Conservation (phyloP, 2,113 vertebrate genomes). For the Chionodraco myersi region DNA sequence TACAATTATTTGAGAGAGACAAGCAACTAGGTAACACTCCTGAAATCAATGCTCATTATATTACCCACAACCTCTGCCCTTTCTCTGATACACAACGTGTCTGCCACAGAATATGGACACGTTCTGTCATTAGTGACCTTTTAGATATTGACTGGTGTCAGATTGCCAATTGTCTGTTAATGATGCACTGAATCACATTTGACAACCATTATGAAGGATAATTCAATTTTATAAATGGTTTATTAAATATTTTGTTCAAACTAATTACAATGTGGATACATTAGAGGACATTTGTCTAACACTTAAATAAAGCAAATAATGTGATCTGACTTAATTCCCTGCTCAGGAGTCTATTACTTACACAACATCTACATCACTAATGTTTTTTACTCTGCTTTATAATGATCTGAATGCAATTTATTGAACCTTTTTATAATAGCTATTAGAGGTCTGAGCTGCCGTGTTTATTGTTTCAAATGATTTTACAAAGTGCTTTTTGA, state of each 20-base stretch:
- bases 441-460: neutral
- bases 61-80: conserved; percentile 36
- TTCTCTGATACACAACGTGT: conserved; percentile 27
- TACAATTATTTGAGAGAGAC: conserved; percentile 62
- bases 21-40: conserved; percentile 56
- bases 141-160: conserved; percentile 46
- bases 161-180: conserved; percentile 34
- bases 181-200: conserved; percentile 30
- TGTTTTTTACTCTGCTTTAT: too few species aligned
- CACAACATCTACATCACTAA: too few species aligned
- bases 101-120: conserved; percentile 34
- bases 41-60: conserved; percentile 64
- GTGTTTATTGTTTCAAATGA: neutral
- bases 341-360: too few species aligned
- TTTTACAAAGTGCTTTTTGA: neutral
- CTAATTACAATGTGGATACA: neutral
- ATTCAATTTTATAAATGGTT: neutral
- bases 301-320: neutral
- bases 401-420: neutral
- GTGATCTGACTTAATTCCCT: neutral
- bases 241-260: conserved; percentile 1
- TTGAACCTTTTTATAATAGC: neutral
- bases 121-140: conserved; percentile 58
- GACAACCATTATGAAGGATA: conserved; percentile 13
- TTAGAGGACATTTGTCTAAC: neutral